phyloP scores from a whole-genome alignment of 2,797 vertebrate species.

The Danionella dracula region DNA sequence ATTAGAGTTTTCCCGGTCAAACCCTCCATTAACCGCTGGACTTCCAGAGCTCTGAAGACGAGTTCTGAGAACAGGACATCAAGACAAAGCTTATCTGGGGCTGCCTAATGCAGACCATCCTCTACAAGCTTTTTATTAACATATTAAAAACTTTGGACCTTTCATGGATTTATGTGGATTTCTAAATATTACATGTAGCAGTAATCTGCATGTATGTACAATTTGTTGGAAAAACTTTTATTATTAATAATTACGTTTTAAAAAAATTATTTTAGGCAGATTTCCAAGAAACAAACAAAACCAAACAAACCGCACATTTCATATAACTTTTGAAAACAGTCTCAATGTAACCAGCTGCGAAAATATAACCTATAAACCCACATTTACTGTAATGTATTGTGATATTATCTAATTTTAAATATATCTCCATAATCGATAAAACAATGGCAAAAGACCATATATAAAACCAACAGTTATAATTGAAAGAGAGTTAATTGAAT shows the following conservation, averaged over 20 bases:
- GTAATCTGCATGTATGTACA: background rate
- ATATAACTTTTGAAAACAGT: no score
- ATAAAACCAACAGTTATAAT: no score
- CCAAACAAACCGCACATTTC: no score
- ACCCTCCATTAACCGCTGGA: constrained; percentile 47
- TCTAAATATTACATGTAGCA: background rate
- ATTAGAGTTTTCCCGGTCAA: constrained; percentile 48
- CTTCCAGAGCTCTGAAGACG: constrained; percentile 20
- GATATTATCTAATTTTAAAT: no score
- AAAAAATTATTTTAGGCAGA: background rate
- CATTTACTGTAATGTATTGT: no score
- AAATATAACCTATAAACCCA: background rate
- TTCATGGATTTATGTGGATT: background rate
- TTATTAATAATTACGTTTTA: no score
- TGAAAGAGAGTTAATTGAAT: no score
- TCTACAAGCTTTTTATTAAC: background rate
- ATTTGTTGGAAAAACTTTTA: background rate
- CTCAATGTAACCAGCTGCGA: background rate
- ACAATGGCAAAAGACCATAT: no score
- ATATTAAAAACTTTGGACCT: constrained; percentile 1
- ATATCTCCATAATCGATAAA: no score
- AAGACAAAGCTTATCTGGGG: background rate
- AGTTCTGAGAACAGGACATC: constrained; percentile 9
- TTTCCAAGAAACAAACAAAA: no score
- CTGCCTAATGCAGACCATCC: background rate